Evolutionary conservation across 53 echinoderm and acorn worm species (phyloP), one percentile per base, ranked within the genome.

Genomic region (Astropecten irregularis): DNA sequence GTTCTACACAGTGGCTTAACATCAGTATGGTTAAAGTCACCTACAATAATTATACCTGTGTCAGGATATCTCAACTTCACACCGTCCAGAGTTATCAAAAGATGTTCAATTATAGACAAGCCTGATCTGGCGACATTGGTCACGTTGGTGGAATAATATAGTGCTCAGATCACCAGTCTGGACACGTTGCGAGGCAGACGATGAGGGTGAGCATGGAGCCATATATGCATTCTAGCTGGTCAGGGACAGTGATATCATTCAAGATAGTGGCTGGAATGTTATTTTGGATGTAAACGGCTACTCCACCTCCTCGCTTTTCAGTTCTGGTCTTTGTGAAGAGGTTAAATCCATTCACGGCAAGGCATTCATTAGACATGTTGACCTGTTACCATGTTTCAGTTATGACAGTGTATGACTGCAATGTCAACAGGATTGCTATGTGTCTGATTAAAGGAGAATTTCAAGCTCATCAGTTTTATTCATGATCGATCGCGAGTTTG

Each of bases 241-340:
- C 71, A 2, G 83, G 44, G n/a, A 85, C 73, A 30, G 35, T 56
- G n/a, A 85, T 73, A 18, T 85, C 73, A 40, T 23, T 47, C 25
- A 85, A 14, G 26, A 40, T 23, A 60, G 20, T 67, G 13, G 48
- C 82, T 14, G 72, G 67, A 14, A 86, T 50, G 50, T 49, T 77
- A 10, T 82, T 39, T 53, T 71, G 81, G 10, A 81, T 51, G 36
- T 90, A 90, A 4, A 90, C 54, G 1, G 90, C 90, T 51, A 90
- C 90, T 40, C 90, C 90, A 58, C 85, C 90, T 31, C 90, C 81
- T 71, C 61, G 40, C 6, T 39, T 46, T n/a, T 70, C 40, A 56
- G 31, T 10, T 84, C 90, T 56, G 4, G 65, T 65, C 40, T 61
- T 85, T 14, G 90, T 81, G 36, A 85, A 85, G 49, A 85, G 40